Evolutionary conservation across 2,797 vertebrate genomes (phyloP), one percentile per base, ranked within the genome.

Genomic region (Paramormyrops hopkinsi): DNA sequence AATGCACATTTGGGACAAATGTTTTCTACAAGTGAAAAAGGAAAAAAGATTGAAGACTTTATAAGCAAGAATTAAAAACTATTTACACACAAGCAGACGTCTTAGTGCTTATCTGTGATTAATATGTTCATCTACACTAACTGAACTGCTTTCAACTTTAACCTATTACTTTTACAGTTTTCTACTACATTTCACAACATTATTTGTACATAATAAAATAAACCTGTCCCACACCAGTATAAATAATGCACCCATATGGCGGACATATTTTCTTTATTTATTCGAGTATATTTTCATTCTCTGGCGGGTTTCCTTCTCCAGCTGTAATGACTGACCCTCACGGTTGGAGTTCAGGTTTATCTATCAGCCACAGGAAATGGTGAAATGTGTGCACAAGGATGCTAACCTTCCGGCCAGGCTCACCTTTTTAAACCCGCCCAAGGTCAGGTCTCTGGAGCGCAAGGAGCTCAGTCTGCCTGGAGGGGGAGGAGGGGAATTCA

Each of bases 1-100:
- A 95, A 14, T 96, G 94, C 85, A 96, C 90, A 37, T 96, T 96
- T 3, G 96, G 96, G 88, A 96, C 94, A 88, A 96, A 96, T 2
- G 93, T 95, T 94, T 96, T 96, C 96, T 96, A 91, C 48, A 83
- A 73, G 50, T 73, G 3, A 84, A 86, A 83, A 54, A 88, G 51
- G 41, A 62, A 50, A 88, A 19, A 87, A 0, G n/a, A 87, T 41
- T 56, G 19, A 12, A 87, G 4, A 37, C 50, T 8, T 69, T 69
- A 73, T 12, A 73, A 73, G 33, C 33, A 76, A 41, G 69, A 76
- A 41, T 76, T 76, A 17, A 76, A 7, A 76, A 76, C 33, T 37
- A 37, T 73, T 73, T 73, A 76, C 69, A 76, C 69, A 76, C 69
- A 76, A 37, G 5, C 33, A 76, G 12, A 76, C 14, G 0, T 37